Base-by-base conservation (phyloP, 2,113 vertebrate genomes). In the Collichthys lucidus region DNA sequence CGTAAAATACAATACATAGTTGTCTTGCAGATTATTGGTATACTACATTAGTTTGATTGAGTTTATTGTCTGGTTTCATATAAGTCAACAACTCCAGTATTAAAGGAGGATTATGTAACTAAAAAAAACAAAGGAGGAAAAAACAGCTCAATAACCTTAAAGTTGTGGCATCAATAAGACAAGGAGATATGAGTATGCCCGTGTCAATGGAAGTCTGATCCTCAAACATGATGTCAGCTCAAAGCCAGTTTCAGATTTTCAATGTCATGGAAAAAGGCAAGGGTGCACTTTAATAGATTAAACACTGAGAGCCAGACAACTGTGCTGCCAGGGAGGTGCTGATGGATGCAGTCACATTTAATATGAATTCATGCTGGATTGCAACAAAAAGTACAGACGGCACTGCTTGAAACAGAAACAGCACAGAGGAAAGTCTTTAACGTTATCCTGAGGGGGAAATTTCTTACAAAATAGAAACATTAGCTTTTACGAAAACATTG, bases 261-360 rank as follows among this genome's bases (percentile, higher is more conserved):
- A 94, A 92, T 94, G 94, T 94, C 92, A 94, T 68, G 71, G 83
- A 79, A 86, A 91, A 92, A 92, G 86, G 85, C 86, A 87, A 84
- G 88, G 90, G 89, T 88, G 92, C 95, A 95, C 94, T 95, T 94
- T 93, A 93, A 93, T 89, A 93, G 93, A 95, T 95, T 95, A 95
- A 93, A 93, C 85, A 90, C 78, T 47, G 67, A 83, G 79, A 90
- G 92, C 89, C 92, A 93, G 86, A 91, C 86, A 82, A 91, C 86
- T 83, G 79, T 20, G 82, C 87, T 89, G 91, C 88, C 84, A 92
- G 82, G 74, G 90, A 92, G 87, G 88, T 86, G 94, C 90, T 94
- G 94, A 95, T 89, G 91, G 93, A 91, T 93, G 90, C 88, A 91
- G 89, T 91, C 91, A 89, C 76, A 88, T 89, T 90, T 91, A 88